These are phyloP conservation scores for Pterois miles DNA, from an alignment of 2,797 vertebrate genomes.

Conservation along the genomic window DNA sequence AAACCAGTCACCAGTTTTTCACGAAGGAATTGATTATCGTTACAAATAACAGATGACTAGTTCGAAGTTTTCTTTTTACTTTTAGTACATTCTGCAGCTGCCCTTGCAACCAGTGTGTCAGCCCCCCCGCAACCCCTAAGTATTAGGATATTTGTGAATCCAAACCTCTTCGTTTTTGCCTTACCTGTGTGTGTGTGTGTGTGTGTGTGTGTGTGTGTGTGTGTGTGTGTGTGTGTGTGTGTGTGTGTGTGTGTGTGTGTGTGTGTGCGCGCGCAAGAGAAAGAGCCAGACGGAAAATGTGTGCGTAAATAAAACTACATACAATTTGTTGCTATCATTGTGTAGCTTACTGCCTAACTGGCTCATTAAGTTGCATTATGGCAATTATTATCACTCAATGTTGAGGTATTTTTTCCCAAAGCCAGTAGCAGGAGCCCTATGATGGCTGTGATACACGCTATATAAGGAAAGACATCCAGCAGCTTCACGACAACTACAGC, in stretches of 20 bases:
- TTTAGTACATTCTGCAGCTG: no score
- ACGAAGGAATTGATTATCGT: not conserved
- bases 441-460: not conserved
- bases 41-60: not conserved
- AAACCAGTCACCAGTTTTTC: not conserved
- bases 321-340: not conserved
- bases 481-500: not conserved
- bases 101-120: no score
- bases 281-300: not conserved
- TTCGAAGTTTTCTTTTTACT: no score
- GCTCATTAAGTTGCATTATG: slow-evolving; percentile 24
- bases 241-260: not conserved
- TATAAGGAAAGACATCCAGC: not conserved
- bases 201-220: not conserved
- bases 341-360: not conserved
- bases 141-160: not conserved
- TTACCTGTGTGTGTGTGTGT: not conserved
- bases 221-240: not conserved
- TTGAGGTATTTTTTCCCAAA: slow-evolving; percentile 19
- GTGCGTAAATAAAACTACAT: not conserved
- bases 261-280: not conserved
- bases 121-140: no score
- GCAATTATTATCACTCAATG: slow-evolving; percentile 38
- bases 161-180: not conserved
- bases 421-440: not conserved